Conservation (phyloP, 2,888 invertebrate genomes). For the Oegoconia quadripuncta region DNA sequence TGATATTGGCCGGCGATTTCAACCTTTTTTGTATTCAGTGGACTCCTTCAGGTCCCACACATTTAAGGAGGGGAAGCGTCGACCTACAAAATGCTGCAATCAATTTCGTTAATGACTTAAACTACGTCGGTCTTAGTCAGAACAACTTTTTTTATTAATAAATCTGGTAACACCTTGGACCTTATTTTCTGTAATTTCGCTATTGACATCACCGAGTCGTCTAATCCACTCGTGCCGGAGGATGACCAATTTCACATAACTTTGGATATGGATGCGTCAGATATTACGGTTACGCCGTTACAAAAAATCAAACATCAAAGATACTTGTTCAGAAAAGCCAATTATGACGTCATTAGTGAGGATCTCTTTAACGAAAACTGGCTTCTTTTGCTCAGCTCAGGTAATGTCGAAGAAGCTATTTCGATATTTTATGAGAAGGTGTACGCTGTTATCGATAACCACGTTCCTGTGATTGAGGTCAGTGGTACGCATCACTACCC, state of each 20-base stretch:
- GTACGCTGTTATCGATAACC: neutral
- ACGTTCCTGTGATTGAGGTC: neutral
- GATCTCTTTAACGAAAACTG: neutral
- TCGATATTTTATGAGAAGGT: neutral
- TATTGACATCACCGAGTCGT: neutral
- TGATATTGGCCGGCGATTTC: too few species aligned
- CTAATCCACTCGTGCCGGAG: neutral
- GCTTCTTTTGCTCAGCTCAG: neutral
- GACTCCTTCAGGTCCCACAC: too few species aligned
- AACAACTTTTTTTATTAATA: neutral
- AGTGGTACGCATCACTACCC: slow-evolving; percentile 3
- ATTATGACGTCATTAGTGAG: neutral
- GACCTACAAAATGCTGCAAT: neutral
- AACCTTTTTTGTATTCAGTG: too few species aligned
- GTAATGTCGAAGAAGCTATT: neutral
- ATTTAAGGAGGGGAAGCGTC: neutral
- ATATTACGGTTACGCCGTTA: neutral
- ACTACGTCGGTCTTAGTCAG: neutral
- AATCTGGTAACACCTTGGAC: neutral
- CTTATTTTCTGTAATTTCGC: slow-evolving; percentile 13
- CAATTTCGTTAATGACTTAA: slow-evolving; percentile 5
- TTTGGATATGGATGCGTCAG: neutral
- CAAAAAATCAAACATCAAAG: neutral
- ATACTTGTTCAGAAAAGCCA: neutral
- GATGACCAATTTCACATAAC: neutral